Percentiles rank a stretch among this genome's conserved stretches.
phyloP scores from a whole-genome alignment of 2,888 invertebrate genomes.

The Escarpia spicata region DNA sequence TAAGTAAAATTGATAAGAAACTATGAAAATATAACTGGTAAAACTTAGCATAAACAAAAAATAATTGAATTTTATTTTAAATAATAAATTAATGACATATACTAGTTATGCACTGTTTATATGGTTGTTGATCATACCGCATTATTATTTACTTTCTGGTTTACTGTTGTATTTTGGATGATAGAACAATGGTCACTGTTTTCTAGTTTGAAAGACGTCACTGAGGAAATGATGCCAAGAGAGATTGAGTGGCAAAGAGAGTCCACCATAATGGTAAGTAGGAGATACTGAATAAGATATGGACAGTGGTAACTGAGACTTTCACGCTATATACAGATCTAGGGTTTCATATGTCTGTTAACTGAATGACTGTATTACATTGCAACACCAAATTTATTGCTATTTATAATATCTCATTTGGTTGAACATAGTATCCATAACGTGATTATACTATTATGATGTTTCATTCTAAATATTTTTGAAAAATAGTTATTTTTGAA shows the following conservation, averaged over 20 bases:
- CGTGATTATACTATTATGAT: too few species aligned
- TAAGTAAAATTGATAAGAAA: background rate
- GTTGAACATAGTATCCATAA: too few species aligned
- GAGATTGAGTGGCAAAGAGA: constrained; percentile 22
- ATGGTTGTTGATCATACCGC: background rate
- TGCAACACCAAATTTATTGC: too few species aligned
- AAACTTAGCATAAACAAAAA: too few species aligned
- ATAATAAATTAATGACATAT: background rate
- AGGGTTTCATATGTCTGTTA: background rate
- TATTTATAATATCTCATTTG: too few species aligned
- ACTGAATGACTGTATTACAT: background rate
- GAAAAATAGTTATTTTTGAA: too few species aligned
- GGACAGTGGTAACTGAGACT: background rate
- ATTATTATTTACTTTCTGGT: background rate
- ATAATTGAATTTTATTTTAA: background rate
- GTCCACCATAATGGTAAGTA: constrained; percentile 8
- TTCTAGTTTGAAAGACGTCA: constrained; percentile 23
- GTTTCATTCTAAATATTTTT: too few species aligned
- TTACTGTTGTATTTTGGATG: background rate
- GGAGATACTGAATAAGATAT: background rate
- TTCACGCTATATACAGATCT: background rate
- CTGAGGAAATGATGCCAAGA: constrained; percentile 27
- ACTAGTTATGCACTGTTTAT: too few species aligned
- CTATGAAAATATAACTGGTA: background rate
- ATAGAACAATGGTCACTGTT: background rate